Conservation (phyloP, 2,797 vertebrate genomes). For the Harpagifer antarcticus region DNA sequence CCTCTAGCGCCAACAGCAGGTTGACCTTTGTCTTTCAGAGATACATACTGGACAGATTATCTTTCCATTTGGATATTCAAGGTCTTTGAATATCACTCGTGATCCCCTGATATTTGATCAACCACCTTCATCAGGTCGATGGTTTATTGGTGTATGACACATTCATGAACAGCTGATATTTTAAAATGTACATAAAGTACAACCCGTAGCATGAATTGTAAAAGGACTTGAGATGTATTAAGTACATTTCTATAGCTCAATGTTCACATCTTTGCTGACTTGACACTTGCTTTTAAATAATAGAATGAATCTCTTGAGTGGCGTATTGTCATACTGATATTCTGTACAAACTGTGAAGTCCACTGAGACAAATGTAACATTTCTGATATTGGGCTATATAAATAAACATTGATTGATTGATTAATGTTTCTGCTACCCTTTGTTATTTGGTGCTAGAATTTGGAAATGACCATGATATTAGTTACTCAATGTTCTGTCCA, state of each 20-base stretch:
- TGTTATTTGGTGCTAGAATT: slow-evolving; percentile 3
- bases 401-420: too few relatives aligned
- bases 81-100: background rate
- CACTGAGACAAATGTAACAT: too few relatives aligned
- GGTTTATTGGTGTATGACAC: too few relatives aligned
- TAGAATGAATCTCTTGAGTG: background rate
- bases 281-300: background rate
- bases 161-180: background rate
- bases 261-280: background rate
- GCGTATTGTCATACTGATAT: too few relatives aligned
- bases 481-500: background rate
- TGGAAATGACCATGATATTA: slow-evolving; percentile 5
- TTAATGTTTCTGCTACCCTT: background rate
- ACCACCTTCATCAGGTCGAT: background rate
- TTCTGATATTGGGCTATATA: too few relatives aligned
- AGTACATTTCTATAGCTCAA: background rate
- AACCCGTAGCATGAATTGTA: background rate
- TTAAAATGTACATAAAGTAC: background rate
- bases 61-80: background rate
- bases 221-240: background rate
- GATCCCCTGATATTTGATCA: background rate
- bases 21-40: background rate
- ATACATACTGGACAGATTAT: background rate
- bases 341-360: too few relatives aligned
- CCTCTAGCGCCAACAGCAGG: background rate